phyloP scores from a whole-genome alignment of 2,888 invertebrate species.

The Napeogenes inachia region DNA sequence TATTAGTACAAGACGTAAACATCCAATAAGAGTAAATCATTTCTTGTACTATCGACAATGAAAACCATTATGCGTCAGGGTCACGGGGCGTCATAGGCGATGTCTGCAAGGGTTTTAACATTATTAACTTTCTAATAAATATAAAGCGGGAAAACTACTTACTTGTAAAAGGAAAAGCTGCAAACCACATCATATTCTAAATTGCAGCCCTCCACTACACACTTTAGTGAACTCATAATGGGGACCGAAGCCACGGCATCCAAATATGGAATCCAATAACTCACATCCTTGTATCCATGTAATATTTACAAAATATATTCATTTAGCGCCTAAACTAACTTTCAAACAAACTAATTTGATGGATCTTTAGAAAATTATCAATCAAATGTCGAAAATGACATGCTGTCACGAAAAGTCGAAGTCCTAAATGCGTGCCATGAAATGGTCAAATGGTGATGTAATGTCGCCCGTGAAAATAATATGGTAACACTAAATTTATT shows the following conservation, averaged over 20 bases:
- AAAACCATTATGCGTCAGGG: constrained; percentile 31
- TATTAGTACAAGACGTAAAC: constrained; percentile 25
- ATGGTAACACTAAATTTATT: constrained; percentile 50
- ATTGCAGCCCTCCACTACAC: constrained; percentile 73
- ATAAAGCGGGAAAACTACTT: constrained; percentile 49
- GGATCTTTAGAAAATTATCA: constrained; percentile 76
- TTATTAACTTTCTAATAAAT: constrained; percentile 15
- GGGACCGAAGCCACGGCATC: constrained; percentile 46
- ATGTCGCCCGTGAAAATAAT: constrained; percentile 48
- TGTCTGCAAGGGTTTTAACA: background rate
- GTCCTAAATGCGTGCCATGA: constrained; percentile 73
- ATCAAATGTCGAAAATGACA: constrained; percentile 78
- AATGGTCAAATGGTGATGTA: constrained; percentile 76
- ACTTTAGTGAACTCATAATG: constrained; percentile 68
- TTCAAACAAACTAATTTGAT: constrained; percentile 77
- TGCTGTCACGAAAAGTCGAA: constrained; percentile 77
- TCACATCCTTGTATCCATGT: constrained; percentile 63
- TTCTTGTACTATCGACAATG: constrained; percentile 19
- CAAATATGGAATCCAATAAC: constrained; percentile 56
- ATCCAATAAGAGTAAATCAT: constrained; percentile 29
- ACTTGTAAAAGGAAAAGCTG: constrained; percentile 76
- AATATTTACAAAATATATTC: constrained; percentile 57
- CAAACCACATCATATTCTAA: constrained; percentile 73
- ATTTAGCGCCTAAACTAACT: constrained; percentile 75
- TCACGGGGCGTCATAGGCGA: constrained; percentile 26